phyloP scores from a whole-genome alignment of 2,113 vertebrate species.

The Spizaetus ornatus region DNA sequence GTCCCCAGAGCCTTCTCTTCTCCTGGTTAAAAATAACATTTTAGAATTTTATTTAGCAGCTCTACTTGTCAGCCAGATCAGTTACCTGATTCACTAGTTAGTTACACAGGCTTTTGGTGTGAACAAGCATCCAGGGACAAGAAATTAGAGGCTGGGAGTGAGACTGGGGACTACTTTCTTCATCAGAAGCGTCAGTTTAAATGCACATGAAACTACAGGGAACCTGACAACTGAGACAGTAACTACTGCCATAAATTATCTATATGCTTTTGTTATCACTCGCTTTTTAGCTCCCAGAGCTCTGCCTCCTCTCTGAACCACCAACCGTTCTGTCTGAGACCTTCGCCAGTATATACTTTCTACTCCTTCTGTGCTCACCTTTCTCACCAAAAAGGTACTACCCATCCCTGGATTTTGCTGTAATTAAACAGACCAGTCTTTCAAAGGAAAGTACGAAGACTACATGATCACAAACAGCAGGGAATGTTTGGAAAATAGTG shows the following conservation, averaged over 20 bases:
- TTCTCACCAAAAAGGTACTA: not conserved
- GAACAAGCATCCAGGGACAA: not conserved
- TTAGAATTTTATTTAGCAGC: not conserved
- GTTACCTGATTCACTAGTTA: not conserved
- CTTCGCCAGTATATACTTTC: not conserved
- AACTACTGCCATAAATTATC: not conserved
- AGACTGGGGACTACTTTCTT: not conserved
- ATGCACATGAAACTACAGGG: not conserved
- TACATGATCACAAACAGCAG: not conserved
- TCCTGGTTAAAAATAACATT: not conserved
- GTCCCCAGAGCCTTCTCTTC: not conserved
- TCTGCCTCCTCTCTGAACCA: not conserved
- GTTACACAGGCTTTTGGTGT: not conserved
- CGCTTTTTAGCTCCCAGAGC: not conserved
- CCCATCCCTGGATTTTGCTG: not conserved
- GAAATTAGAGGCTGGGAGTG: not conserved
- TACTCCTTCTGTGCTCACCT: not conserved
- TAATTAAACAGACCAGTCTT: conserved; percentile 22
- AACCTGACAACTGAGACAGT: not conserved
- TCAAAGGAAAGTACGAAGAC: not conserved
- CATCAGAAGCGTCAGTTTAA: not conserved
- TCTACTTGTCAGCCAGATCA: not conserved
- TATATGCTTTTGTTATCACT: not conserved
- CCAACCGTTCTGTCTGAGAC: not conserved
- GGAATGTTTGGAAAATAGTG: conserved; percentile 24